Conservation (phyloP, 2,797 vertebrate species). For the Falco cherrug region DNA sequence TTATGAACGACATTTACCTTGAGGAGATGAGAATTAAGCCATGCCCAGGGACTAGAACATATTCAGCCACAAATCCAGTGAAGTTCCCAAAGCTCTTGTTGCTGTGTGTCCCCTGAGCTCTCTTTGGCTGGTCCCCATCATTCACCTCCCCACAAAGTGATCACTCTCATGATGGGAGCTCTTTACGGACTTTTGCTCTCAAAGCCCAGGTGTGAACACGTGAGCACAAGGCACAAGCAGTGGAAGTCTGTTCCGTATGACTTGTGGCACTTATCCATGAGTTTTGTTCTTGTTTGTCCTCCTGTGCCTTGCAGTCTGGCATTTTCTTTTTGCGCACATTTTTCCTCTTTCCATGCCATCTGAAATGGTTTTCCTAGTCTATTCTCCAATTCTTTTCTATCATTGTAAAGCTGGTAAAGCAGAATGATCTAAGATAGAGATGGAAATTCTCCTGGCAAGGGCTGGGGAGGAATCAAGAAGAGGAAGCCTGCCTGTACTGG, state of each 20-base stretch:
- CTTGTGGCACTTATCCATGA: not conserved
- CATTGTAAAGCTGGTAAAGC: not conserved
- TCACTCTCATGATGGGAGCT: not conserved
- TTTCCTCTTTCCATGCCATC: not conserved
- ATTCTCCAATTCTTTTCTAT: not conserved
- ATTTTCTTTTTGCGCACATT: not conserved
- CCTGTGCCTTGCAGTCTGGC: not conserved
- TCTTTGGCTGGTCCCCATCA: not conserved
- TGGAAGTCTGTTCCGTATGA: not conserved
- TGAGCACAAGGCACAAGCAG: not conserved
- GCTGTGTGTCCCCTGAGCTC: not conserved
- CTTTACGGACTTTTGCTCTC: not conserved
- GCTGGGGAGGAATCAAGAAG: not conserved
- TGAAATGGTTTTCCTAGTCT: not conserved
- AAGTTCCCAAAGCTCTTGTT: not conserved
- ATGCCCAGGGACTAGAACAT: not conserved
- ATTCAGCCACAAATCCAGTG: not conserved
- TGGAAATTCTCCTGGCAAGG: not conserved
- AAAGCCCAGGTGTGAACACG: not conserved
- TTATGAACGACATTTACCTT: not conserved
- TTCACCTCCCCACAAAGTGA: not conserved
- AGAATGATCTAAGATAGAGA: not conserved
- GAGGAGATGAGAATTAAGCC: not conserved
- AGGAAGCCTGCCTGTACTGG: not conserved
- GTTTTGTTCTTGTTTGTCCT: not conserved